Conservation (phyloP, 2,888 invertebrate species). For the Rhodophaea formosa region DNA sequence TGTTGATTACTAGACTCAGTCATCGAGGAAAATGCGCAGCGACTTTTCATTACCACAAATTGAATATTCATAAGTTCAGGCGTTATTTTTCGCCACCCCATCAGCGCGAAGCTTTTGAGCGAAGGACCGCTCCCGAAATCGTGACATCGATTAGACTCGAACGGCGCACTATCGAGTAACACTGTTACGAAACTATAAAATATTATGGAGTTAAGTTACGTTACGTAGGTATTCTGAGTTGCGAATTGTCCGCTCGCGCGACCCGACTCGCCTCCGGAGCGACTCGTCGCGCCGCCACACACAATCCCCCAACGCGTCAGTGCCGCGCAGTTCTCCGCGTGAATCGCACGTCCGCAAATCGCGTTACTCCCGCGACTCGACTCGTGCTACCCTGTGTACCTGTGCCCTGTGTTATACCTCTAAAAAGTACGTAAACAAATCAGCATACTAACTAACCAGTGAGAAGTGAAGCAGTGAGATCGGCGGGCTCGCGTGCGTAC, state of each 20-base stretch:
- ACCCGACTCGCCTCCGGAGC: constrained; percentile 30
- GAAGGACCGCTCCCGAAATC: constrained; percentile 67
- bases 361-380: constrained; percentile 32
- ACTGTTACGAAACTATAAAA: constrained; percentile 78
- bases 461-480: constrained; percentile 59
- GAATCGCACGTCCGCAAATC: constrained; percentile 34
- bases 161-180: constrained; percentile 67
- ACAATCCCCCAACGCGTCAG: constrained; percentile 25
- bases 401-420: constrained; percentile 61
- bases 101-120: constrained; percentile 35
- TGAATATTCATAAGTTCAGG: constrained; percentile 62
- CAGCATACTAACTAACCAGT: constrained; percentile 48
- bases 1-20: constrained; percentile 27
- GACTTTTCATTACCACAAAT: constrained; percentile 58
- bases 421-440: constrained; percentile 68
- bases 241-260: constrained; percentile 61
- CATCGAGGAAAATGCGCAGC: constrained; percentile 51
- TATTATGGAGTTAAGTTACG: constrained; percentile 77
- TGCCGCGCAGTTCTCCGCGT: constrained; percentile 45
- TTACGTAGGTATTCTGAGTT: constrained; percentile 62
- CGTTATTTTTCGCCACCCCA: constrained; percentile 41
- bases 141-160: constrained; percentile 71
- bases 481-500: constrained; percentile 52
- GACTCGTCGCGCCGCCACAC: constrained; percentile 21
- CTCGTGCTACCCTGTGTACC: constrained; percentile 54